Conservation (phyloP, 2,113 vertebrate species). For the Callochromis pleurospilus region DNA sequence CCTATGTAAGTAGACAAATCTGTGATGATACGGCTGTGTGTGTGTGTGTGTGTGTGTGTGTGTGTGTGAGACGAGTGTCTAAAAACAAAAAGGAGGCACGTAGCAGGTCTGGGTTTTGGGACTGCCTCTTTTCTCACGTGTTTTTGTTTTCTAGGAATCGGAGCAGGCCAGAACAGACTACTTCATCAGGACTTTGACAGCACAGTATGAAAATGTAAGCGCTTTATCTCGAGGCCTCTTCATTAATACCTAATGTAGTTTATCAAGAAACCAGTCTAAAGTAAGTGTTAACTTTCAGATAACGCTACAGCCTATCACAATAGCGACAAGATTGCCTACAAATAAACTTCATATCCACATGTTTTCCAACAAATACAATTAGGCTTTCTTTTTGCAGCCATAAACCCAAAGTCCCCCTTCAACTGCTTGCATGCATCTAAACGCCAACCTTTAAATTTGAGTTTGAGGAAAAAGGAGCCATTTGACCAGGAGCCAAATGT, state of each 20-base stretch:
- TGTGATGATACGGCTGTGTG: background rate
- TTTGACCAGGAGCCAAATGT: background rate
- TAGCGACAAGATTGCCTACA: background rate
- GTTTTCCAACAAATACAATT: background rate
- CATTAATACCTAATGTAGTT: background rate
- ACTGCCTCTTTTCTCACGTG: conserved; percentile 5
- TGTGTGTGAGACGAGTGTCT: background rate
- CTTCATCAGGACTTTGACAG: conserved; percentile 84
- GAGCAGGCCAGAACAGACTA: conserved; percentile 92
- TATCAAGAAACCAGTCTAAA: background rate
- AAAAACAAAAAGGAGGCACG: background rate
- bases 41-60: background rate
- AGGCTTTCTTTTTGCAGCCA: background rate
- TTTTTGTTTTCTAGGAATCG: conserved; percentile 77
- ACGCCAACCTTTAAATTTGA: background rate
- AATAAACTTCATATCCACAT: background rate
- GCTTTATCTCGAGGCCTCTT: conserved; percentile 20
- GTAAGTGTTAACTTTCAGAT: background rate
- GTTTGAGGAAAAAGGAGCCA: background rate
- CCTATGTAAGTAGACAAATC: conserved; percentile 83
- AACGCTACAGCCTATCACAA: background rate
- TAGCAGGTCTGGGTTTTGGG: background rate
- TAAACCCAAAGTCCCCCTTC: background rate
- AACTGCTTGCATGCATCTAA: background rate
- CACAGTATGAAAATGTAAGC: conserved; percentile 92